Base-by-base conservation (phyloP, 2,888 invertebrate genomes). In the Mayetiola destructor region DNA sequence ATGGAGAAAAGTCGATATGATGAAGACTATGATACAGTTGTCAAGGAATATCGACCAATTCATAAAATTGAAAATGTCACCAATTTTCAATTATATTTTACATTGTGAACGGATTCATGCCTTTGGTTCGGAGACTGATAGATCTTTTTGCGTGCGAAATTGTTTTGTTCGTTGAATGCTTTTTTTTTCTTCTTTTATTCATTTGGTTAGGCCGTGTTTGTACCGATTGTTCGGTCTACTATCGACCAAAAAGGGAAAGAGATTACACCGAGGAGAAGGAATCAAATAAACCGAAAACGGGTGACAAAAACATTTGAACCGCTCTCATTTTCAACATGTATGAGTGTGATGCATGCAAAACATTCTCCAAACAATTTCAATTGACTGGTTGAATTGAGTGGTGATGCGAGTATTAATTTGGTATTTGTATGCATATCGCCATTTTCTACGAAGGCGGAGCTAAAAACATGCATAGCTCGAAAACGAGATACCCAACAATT, bases 391-490 rank as follows among this genome's bases (percentile, higher is more conserved):
- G n/a, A n/a, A n/a, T n/a, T n/a, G n/a, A n/a, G n/a, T n/a, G n/a
- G n/a, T n/a, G n/a, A n/a, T n/a, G n/a, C n/a, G n/a, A n/a, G n/a
- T n/a, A n/a, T n/a, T n/a, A n/a, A n/a, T n/a, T 23, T 6, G n/a
- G 16, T 48, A 23, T 10, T 42, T 14, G 48, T 14, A 48, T 48
- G 23, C 16, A 27, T 27, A 48, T 48, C 48, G 48, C 48, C 48
- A 48, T 48, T 48, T 48, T 48, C 48, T 48, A 27, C 5, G 27
- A 27, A 27, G 48, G 48, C 48, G 48, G 48, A 48, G 48, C n/a
- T n/a, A 27, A n/a, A 5, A 1, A 4, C n/a, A n/a, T n/a, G n/a
- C n/a, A n/a, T n/a, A n/a, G n/a, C n/a, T n/a, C n/a, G n/a, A 23
- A 48, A 23, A 27, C 3, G 27, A 16, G 23, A n/a, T 16, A 48